A percentile compares a stretch with the other conserved stretches of the same genome.
These are phyloP conservation scores for Pluvialis apricaria DNA, from an alignment of 2,113 vertebrate genomes.

Conservation along the genomic window DNA sequence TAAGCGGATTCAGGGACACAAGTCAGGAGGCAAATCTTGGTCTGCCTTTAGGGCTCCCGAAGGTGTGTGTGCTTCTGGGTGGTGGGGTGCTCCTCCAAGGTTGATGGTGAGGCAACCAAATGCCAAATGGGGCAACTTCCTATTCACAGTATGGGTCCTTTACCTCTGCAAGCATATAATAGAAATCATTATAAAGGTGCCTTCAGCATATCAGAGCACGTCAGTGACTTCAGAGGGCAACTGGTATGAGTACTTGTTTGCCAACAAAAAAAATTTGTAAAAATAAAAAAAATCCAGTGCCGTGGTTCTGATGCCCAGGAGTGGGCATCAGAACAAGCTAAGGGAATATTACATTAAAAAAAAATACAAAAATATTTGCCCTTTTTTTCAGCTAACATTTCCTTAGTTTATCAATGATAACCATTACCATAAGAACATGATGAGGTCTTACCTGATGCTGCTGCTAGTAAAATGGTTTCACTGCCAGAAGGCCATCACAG, in stretches of 20 bases:
- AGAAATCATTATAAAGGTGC: background rate
- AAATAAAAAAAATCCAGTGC: background rate
- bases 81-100: background rate
- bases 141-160: background rate
- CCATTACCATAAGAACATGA: background rate
- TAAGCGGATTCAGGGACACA: background rate
- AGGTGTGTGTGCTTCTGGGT: background rate
- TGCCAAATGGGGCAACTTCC: background rate
- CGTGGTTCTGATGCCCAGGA: background rate
- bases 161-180: background rate
- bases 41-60: background rate
- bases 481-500: background rate
- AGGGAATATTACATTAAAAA: background rate
- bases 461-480: background rate
- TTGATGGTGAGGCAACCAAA: background rate
- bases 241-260: background rate
- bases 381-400: background rate
- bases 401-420: background rate
- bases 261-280: background rate
- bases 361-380: background rate
- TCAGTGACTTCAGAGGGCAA: background rate
- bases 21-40: background rate
- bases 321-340: background rate
- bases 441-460: background rate
- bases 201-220: background rate